Evolutionary conservation across 2,888 invertebrate genomes (phyloP).

Genomic region (Hypsopygia costalis): DNA sequence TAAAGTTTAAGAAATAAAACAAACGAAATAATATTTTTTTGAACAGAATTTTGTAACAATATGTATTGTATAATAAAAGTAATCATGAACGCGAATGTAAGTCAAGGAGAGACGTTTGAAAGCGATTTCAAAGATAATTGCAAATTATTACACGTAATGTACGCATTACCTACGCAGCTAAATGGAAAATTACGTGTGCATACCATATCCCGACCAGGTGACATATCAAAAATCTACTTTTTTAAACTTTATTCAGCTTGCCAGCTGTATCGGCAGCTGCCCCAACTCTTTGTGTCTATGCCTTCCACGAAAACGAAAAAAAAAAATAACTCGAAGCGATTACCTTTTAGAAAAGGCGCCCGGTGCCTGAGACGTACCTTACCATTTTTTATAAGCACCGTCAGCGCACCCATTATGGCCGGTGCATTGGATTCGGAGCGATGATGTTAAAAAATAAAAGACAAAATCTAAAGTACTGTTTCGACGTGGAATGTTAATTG

Average conservation of each 20-base stretch:
- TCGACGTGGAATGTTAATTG: slow-evolving; percentile 40
- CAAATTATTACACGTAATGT: neutral
- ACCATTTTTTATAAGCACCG: slow-evolving; percentile 47
- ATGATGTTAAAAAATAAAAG: slow-evolving; percentile 38
- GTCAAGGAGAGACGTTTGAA: neutral
- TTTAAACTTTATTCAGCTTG: slow-evolving; percentile 32
- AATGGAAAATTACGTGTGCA: neutral
- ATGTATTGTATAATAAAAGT: no score
- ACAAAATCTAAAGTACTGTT: slow-evolving; percentile 38
- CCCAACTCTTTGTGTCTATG: slow-evolving; percentile 56
- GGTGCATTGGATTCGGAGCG: slow-evolving; percentile 52
- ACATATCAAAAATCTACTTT: slow-evolving; percentile 24
- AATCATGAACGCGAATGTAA: neutral
- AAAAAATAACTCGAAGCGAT: slow-evolving; percentile 47
- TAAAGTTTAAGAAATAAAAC: no score
- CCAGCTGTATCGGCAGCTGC: slow-evolving; percentile 71
- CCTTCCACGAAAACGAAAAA: slow-evolving; percentile 55
- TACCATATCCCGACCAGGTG: slow-evolving; percentile 29
- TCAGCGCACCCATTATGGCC: slow-evolving; percentile 57
- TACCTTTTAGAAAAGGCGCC: slow-evolving; percentile 69
- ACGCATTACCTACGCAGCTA: neutral
- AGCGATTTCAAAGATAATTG: neutral
- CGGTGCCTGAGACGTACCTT: slow-evolving; percentile 50
- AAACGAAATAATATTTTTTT: no score
- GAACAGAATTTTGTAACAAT: no score